These are phyloP conservation scores for Caenorhabditis elegans DNA, from an alignment of 1,140 invertebrate species.

Conservation along the genomic window DNA sequence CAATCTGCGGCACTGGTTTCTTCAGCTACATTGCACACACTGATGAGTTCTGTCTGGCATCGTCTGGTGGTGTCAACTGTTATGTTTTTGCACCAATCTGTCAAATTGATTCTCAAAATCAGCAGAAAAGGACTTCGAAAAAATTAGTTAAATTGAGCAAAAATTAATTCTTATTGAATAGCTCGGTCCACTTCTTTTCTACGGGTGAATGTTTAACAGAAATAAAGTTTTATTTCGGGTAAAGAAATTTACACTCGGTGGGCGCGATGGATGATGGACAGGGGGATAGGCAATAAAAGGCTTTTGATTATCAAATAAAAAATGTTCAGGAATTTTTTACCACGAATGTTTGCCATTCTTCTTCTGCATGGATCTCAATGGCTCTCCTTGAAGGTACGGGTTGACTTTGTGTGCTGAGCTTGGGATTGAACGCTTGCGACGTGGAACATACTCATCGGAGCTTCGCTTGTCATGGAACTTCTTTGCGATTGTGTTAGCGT, in stretches of 20 bases:
- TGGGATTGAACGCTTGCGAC: constrained; percentile 60
- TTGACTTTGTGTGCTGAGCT: constrained; percentile 38
- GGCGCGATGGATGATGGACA: neutral
- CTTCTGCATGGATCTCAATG: constrained; percentile 68
- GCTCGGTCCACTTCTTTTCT: too few species aligned
- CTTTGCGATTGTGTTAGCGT: constrained; percentile 76
- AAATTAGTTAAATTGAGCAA: too few species aligned
- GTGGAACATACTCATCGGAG: constrained; percentile 53
- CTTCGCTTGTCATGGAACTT: constrained; percentile 75
- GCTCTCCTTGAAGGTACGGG: constrained; percentile 61
- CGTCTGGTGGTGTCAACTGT: constrained; percentile 44
- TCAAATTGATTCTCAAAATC: neutral
- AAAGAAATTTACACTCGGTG: neutral
- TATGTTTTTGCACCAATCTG: constrained; percentile 45
- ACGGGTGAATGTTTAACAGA: too few species aligned
- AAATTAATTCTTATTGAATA: too few species aligned
- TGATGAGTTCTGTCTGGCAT: constrained; percentile 47
- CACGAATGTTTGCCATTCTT: constrained; percentile 65
- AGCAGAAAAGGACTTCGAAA: neutral
- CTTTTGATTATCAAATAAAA: too few species aligned
- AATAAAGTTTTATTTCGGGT: neutral
- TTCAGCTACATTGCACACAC: constrained; percentile 49
- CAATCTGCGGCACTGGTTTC: constrained; percentile 47
- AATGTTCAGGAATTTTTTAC: too few species aligned
- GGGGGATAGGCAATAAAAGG: neutral